phyloP scores from a whole-genome alignment of 37 sponge, comb jelly and placozoan species.

The Mnemiopsis leidyi region DNA sequence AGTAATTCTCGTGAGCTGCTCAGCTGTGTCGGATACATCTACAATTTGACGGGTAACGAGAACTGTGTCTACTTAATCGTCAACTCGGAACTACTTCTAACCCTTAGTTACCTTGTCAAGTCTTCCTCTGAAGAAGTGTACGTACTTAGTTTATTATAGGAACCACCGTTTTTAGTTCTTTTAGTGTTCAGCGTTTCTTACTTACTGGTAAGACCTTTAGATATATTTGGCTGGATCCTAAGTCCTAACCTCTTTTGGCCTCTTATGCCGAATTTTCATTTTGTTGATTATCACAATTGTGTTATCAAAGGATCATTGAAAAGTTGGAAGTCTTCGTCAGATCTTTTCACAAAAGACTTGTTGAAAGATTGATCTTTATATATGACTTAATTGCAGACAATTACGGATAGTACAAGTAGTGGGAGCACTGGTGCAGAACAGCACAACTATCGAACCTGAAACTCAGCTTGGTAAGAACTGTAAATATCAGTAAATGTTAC shows the following conservation, averaged over 20 bases:
- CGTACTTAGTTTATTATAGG: not conserved
- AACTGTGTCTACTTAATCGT: slow-evolving; percentile 62
- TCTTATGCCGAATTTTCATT: no score
- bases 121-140: slow-evolving; percentile 34
- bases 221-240: no score
- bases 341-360: no score
- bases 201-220: no score
- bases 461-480: slow-evolving; percentile 34
- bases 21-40: slow-evolving; percentile 37
- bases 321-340: no score
- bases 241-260: no score
- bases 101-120: slow-evolving; percentile 20
- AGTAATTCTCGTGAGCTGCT: not conserved
- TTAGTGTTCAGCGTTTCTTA: no score
- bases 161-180: no score
- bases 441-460: slow-evolving; percentile 50
- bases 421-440: slow-evolving; percentile 49
- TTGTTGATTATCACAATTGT: no score
- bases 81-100: slow-evolving; percentile 40
- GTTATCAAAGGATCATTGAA: no score
- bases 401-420: slow-evolving; percentile 13
- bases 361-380: not conserved
- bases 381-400: slow-evolving; percentile 25
- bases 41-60: slow-evolving; percentile 17
- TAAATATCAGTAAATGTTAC: no score